Conservation (phyloP, 2,888 invertebrate species). For the Agrotis clavis region DNA sequence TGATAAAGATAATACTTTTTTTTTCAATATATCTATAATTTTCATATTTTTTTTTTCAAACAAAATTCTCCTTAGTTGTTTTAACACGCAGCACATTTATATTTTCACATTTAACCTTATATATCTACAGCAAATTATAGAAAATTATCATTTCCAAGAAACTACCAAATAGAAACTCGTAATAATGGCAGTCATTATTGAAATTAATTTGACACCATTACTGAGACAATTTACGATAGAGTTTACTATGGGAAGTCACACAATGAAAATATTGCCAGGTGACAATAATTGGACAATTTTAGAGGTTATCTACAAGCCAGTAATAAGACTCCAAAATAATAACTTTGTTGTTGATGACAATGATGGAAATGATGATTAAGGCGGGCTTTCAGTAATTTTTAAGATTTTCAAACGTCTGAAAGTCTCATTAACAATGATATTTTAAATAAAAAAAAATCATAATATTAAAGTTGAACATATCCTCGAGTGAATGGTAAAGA, state of each 20-base stretch:
- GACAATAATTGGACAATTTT: slow-evolving; percentile 19
- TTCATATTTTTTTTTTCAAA: background rate
- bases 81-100: slow-evolving; percentile 4
- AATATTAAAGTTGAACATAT: too few species aligned
- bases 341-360: too few species aligned
- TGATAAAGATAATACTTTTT: too few species aligned
- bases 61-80: background rate
- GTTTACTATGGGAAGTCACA: slow-evolving; percentile 18
- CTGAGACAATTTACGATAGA: slow-evolving; percentile 3
- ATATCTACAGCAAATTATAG: slow-evolving; percentile 22
- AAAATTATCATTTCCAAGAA: slow-evolving; percentile 20
- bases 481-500: too few species aligned
- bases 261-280: slow-evolving; percentile 6
- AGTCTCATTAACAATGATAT: too few species aligned
- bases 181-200: slow-evolving; percentile 40
- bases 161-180: slow-evolving; percentile 37
- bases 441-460: too few species aligned
- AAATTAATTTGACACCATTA: slow-evolving; percentile 54
- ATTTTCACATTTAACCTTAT: slow-evolving; percentile 28
- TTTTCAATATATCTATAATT: too few species aligned
- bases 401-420: too few species aligned
- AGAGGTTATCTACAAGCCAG: background rate
- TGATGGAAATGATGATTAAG: too few species aligned
- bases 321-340: too few species aligned
- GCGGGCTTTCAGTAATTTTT: too few species aligned